A percentile compares a stretch with the other conserved stretches of the same genome.
Conservation (phyloP, 2,888 invertebrate species). For the Melipona bicolor region DNA sequence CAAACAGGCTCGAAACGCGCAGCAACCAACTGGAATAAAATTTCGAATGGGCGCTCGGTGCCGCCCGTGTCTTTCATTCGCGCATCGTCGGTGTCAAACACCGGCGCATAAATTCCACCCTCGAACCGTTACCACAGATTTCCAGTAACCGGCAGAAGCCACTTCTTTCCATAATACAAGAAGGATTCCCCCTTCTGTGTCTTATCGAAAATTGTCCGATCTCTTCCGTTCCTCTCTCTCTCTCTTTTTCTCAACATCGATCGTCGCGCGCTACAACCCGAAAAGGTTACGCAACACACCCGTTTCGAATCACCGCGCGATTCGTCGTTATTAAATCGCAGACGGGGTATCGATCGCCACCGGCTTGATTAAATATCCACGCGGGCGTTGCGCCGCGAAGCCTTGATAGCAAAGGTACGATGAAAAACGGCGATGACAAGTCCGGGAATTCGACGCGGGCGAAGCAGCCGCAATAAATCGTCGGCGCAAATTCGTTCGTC, state of each 20-base stretch:
- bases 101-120: not conserved
- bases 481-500: constrained; percentile 33
- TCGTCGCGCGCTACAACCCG: not conserved
- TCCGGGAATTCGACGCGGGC: constrained; percentile 22
- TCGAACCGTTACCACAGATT: not conserved
- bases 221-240: not conserved
- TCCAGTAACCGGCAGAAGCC: not conserved
- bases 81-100: not conserved
- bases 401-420: constrained; percentile 12
- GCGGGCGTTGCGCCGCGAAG: constrained; percentile 17
- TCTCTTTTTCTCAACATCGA: not conserved
- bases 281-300: not conserved
- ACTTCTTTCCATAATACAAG: not conserved
- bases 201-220: not conserved
- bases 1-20: not conserved
- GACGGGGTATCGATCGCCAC: not conserved
- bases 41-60: not conserved
- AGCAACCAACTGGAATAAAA: not conserved
- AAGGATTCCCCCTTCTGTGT: not conserved
- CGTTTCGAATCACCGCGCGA: not conserved
- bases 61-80: not conserved
- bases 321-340: constrained; percentile 12
- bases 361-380: constrained; percentile 27
- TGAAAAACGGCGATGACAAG: constrained; percentile 23
- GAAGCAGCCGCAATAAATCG: constrained; percentile 43